Conservation (phyloP, 2,888 invertebrate genomes). For the Philereme transversata region DNA sequence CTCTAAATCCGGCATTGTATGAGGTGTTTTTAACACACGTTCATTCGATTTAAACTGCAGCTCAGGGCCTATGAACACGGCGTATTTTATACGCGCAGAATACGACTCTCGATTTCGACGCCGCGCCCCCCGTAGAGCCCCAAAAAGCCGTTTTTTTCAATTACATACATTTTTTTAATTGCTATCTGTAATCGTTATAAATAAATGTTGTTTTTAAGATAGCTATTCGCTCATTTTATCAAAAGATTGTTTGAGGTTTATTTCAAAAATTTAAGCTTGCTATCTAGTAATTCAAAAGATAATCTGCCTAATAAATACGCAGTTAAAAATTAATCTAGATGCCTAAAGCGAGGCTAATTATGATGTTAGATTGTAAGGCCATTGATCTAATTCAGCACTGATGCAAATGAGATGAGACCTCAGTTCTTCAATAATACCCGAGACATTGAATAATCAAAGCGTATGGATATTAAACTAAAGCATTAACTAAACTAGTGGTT, state of each 20-base stretch:
- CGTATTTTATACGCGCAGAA: too few relatives aligned
- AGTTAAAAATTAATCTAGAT: constrained; percentile 37
- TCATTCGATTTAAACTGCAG: too few relatives aligned
- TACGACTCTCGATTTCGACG: too few relatives aligned
- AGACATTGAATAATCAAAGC: constrained; percentile 31
- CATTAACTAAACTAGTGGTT: too few relatives aligned
- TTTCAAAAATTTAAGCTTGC: background rate
- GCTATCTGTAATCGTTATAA: too few relatives aligned
- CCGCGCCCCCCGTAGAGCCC: too few relatives aligned
- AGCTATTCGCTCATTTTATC: background rate
- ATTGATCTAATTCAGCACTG: constrained; percentile 55
- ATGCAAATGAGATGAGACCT: constrained; percentile 60
- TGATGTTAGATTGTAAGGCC: constrained; percentile 56
- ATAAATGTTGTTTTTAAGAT: background rate
- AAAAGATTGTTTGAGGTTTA: background rate
- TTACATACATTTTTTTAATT: too few relatives aligned
- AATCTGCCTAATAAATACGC: constrained; percentile 22
- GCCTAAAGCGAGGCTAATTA: constrained; percentile 33
- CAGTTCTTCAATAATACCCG: constrained; percentile 40
- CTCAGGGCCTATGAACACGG: too few relatives aligned
- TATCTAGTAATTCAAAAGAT: constrained; percentile 16
- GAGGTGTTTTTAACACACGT: too few relatives aligned
- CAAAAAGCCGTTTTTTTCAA: too few relatives aligned
- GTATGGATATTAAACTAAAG: constrained; percentile 11
- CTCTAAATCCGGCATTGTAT: too few relatives aligned